These are phyloP conservation scores for Archips crataeganus DNA, from an alignment of 2,888 invertebrate genomes.

Conservation along the genomic window DNA sequence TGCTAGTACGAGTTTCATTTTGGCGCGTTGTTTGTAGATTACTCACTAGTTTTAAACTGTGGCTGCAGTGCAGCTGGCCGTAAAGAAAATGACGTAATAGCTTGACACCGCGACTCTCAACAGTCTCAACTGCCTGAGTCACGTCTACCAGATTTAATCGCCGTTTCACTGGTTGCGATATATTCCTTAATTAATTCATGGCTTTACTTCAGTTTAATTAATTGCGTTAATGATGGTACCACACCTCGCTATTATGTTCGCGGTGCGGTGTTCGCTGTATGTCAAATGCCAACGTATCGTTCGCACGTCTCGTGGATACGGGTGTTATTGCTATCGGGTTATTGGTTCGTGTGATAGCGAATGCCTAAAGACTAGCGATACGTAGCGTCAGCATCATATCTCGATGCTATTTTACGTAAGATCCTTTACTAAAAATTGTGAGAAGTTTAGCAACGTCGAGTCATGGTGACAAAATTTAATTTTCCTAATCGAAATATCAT, in stretches of 20 bases:
- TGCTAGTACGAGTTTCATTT: not conserved
- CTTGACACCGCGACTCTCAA: slow-evolving; percentile 25
- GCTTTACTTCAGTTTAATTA: not conserved
- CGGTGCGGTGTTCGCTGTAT: not conserved
- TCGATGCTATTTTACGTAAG: too few relatives aligned
- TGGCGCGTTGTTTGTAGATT: not conserved
- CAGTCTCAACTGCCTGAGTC: slow-evolving; percentile 22
- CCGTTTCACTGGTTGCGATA: slow-evolving; percentile 18
- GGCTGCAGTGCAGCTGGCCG: slow-evolving; percentile 13
- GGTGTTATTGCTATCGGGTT: too few relatives aligned
- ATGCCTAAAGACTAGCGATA: too few relatives aligned
- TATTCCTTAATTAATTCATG: slow-evolving; percentile 3
- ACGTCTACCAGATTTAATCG: slow-evolving; percentile 23
- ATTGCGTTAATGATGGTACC: not conserved
- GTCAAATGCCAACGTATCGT: too few relatives aligned
- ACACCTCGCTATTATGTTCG: not conserved
- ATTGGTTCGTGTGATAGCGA: too few relatives aligned
- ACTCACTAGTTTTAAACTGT: slow-evolving; percentile 2
- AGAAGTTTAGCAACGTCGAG: too few relatives aligned
- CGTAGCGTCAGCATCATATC: too few relatives aligned
- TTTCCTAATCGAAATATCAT: too few relatives aligned
- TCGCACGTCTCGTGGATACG: too few relatives aligned
- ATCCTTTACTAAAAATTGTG: too few relatives aligned
- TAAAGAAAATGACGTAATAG: slow-evolving; percentile 29
- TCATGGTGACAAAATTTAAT: too few relatives aligned